These are phyloP conservation scores for Sander vitreus DNA, from an alignment of 2,113 vertebrate genomes.

Conservation along the genomic window DNA sequence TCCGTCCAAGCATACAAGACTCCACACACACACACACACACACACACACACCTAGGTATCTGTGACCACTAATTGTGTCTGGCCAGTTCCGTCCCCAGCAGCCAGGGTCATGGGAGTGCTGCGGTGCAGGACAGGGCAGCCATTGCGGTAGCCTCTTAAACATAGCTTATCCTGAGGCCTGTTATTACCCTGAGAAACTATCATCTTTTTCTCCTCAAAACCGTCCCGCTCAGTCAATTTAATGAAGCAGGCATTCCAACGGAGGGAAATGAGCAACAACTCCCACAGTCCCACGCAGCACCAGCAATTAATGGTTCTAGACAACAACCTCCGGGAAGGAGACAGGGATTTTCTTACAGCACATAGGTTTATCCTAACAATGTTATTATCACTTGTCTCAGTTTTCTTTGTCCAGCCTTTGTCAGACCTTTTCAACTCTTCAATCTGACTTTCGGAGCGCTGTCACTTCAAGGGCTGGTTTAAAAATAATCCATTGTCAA, in stretches of 20 bases:
- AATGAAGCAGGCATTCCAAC: constrained; percentile 74
- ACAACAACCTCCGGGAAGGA: constrained; percentile 65
- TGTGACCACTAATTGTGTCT: constrained; percentile 80
- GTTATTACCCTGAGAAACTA: constrained; percentile 92
- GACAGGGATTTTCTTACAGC: constrained; percentile 18
- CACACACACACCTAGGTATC: constrained; percentile 70
- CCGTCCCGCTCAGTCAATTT: constrained; percentile 75
- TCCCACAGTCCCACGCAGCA: constrained; percentile 74
- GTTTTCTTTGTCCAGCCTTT: neutral
- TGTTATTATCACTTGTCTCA: neutral
- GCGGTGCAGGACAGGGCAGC: constrained; percentile 73
- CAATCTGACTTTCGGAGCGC: neutral
- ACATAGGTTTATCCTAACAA: constrained; percentile 5
- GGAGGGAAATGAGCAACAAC: constrained; percentile 62
- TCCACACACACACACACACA: constrained; percentile 49
- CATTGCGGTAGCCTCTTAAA: constrained; percentile 81
- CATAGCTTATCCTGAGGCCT: constrained; percentile 84
- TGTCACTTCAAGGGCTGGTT: too few relatives aligned
- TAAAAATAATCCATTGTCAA: too few relatives aligned
- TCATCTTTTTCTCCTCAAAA: constrained; percentile 84
- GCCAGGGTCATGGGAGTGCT: constrained; percentile 75
- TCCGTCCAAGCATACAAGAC: constrained; percentile 21
- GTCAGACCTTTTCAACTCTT: neutral
- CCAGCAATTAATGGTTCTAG: constrained; percentile 78
- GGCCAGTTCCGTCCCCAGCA: constrained; percentile 69